Base-by-base conservation (phyloP, 2,113 vertebrate genomes). In the Manacus vitellinus region DNA sequence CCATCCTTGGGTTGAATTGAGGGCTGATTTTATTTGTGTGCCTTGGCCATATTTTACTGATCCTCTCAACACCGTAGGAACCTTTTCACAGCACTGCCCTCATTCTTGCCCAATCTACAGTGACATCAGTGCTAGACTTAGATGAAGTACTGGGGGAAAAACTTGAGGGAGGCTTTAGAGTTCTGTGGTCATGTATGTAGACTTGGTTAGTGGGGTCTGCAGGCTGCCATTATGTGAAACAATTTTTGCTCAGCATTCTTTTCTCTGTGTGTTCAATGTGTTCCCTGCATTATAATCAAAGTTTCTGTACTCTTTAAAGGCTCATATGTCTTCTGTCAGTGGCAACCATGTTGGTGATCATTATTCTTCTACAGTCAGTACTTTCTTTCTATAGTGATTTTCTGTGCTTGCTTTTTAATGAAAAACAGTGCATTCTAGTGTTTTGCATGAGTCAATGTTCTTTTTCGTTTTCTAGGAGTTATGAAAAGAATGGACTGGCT, bases 401-500 rank as follows among this genome's bases (percentile, higher is more conserved):
- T n/a, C 71, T 72, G 1, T 59, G 7, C 44, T 95, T 95, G 58
- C 35, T 76, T 93, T 85, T 89, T 89, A 76, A 67, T 92, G 56
- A 61, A 81, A 92, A 95, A 72, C 37, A 7, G 1, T 80, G 17
- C 18, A 4, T 76, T 55, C 8, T 43, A 25, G 12, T 46, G 35
- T 92, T 82, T 68, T 35, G 9, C 20, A 2, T 94, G 61, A 91
- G 9, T 61, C 55, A 49, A 6, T 55, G 35, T 62, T 76, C 22
- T 88, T 95, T 20, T 41, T 88, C 2, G 97, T 94, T 24, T 97
- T 94, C 30, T 90, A 99, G 99, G 98, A 11, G 98, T 99, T 27
- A 62, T 98, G 47, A 99, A 98, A 94, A 98, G 99, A 95, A 97
- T 99, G 98, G 98, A 99, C 55, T 99, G 99, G 99, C 98, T 99